These are phyloP conservation scores for Temnothorax ravouxi DNA, from an alignment of 2,888 invertebrate species.

Conservation along the genomic window DNA sequence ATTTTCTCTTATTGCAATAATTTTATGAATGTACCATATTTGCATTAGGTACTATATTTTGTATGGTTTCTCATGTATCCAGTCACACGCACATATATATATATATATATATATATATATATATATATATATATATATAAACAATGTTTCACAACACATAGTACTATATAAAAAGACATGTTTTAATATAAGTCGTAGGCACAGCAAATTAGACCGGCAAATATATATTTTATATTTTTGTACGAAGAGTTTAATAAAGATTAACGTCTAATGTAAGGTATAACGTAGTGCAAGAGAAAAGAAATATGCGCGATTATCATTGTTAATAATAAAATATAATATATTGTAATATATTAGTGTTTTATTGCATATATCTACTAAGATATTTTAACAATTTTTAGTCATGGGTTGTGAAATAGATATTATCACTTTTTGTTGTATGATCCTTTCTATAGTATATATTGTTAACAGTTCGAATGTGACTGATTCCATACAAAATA, in stretches of 20 bases:
- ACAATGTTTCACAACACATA: constrained; percentile 28
- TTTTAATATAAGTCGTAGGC: constrained; percentile 37
- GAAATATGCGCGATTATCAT: constrained; percentile 16
- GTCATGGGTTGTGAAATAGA: constrained; percentile 79
- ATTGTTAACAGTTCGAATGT: constrained; percentile 74
- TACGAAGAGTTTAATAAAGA: constrained; percentile 58
- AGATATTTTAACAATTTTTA: constrained; percentile 72
- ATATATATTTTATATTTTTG: constrained; percentile 70
- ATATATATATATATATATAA: neutral
- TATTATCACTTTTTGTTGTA: constrained; percentile 73
- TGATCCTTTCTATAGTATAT: constrained; percentile 58
- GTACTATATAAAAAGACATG: constrained; percentile 13
- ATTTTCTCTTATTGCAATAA: neutral
- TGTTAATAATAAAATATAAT: too few relatives aligned
- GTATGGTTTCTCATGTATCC: neutral
- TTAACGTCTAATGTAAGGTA: constrained; percentile 16
- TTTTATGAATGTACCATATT: neutral
- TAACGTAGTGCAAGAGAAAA: constrained; percentile 25
- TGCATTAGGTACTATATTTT: neutral
- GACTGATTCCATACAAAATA: constrained; percentile 72
- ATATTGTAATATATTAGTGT: constrained; percentile 39
- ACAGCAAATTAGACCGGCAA: constrained; percentile 41
- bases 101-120: neutral
- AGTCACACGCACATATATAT: neutral
- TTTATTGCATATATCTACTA: constrained; percentile 58